A percentile compares a stretch with the other conserved stretches of the same genome.
phyloP scores from a whole-genome alignment of 2,113 vertebrate species.

The Percopsis transmontana region DNA sequence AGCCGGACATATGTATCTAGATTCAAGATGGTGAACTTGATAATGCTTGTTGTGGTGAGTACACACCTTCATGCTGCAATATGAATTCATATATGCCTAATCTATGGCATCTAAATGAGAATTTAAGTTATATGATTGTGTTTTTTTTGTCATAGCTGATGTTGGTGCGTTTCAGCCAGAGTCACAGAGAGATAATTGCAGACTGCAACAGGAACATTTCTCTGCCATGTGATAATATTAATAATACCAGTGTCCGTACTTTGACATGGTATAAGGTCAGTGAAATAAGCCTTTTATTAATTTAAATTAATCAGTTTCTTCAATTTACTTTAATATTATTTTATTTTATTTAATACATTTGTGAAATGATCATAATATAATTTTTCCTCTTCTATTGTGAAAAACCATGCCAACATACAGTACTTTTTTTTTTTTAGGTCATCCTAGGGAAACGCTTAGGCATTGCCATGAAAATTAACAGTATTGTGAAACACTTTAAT shows the following conservation, averaged over 20 bases:
- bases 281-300: not conserved
- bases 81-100: not conserved
- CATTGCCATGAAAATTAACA: conserved; percentile 14
- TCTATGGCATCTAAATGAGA: not conserved
- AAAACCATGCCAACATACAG: not conserved
- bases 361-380: not conserved
- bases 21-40: conserved; percentile 23
- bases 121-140: conserved; percentile 3
- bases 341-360: not conserved
- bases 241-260: conserved; percentile 7
- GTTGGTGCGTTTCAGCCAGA: conserved; percentile 32
- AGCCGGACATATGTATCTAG: not conserved
- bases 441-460: fast-evolving
- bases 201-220: conserved; percentile 20
- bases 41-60: conserved; percentile 52
- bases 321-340: not conserved
- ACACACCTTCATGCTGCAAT: not conserved
- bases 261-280: conserved; percentile 72
- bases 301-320: not conserved
- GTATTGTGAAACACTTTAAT: fast-evolving
- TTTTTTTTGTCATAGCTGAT: conserved; percentile 44
- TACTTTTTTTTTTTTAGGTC: conserved; percentile 15
- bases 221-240: conserved; percentile 32
- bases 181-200: fast-evolving
- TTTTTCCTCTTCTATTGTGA: not conserved